Base-by-base conservation (phyloP, 1,140 invertebrate genomes). In the Leptinotarsa defecta region DNA sequence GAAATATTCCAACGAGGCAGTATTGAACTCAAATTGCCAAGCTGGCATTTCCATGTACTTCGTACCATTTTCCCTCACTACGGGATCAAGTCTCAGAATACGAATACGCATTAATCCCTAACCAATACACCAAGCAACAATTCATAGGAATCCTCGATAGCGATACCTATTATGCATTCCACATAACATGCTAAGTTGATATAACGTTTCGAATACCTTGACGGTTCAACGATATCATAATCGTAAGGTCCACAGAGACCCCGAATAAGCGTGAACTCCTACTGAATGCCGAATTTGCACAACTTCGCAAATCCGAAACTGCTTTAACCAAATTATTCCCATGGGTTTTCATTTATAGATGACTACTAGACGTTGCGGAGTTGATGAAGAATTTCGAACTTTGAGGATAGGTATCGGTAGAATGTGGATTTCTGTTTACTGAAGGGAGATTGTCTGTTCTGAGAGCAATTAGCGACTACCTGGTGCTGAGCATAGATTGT, bases 141-240 rank as follows among this genome's bases (percentile, higher is more conserved):
- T 65, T 22, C 15, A 19, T 57, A 57, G 52, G 52, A 65, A 4
- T 22, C 27, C 64, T 13, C 64, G 64, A 65, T 22, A 65, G 20
- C 64, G 2, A 43, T 65, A 65, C 64, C 64, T 22, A 65, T 65
- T 65, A 65, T 17, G 64, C 20, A 65, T 65, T 65, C 64, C 64
- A 34, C 22, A 65, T 65, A 65, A 65, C 64, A 15, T 65, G 22
- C 64, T 65, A 27, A 65, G 64, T 65, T 65, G 64, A 65, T 65
- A 65, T 65, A 65, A 34, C 27, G 11, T 65, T 65, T 20, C 64
- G 64, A 65, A 22, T 65, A 65, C 27, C 64, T 15, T 34, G 20
- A 65, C 64, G 64, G 13, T 65, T 65, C 20, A 22, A 65, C 64
- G 64, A 65, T 65, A 65, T 34, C 64, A 65, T 65, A 65, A 65